Conservation (phyloP, 2,888 invertebrate genomes). For the Scaptomyza caliginosa region DNA sequence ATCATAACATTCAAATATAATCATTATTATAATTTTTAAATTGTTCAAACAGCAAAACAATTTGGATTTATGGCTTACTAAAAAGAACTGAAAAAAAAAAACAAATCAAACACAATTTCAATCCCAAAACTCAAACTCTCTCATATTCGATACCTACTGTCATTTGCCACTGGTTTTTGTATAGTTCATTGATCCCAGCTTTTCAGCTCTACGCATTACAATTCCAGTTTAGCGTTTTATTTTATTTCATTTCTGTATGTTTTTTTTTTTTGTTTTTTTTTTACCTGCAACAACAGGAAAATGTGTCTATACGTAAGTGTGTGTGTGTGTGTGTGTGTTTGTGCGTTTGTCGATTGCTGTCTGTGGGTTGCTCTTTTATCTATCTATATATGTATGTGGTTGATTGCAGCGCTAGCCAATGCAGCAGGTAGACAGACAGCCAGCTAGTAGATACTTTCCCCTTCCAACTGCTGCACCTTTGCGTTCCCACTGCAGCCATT, state of each 20-base stretch:
- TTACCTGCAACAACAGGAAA: conserved; percentile 75
- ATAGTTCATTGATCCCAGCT: conserved; percentile 72
- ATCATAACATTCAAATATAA: too few species aligned
- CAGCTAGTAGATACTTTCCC: neutral
- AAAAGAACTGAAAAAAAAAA: conserved; percentile 26
- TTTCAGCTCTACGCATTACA: conserved; percentile 72
- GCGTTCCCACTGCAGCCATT: conserved; percentile 2
- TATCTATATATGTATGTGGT: too few species aligned
- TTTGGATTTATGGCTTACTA: conserved; percentile 41
- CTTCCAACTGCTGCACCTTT: neutral
- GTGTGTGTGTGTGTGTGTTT: conserved; percentile 6
- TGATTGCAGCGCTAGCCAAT: conserved; percentile 41
- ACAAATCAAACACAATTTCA: conserved; percentile 9
- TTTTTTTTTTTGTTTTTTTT: conserved; percentile 35
- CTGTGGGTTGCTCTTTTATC: conserved; percentile 59
- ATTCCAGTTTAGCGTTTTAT: conserved; percentile 75
- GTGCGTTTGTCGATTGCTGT: conserved; percentile 13
- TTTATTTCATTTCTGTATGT: conserved; percentile 53
- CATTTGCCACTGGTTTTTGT: conserved; percentile 52
- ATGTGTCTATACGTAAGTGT: conserved; percentile 47
- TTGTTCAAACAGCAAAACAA: too few species aligned
- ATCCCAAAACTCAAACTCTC: conserved; percentile 10
- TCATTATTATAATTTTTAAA: too few species aligned
- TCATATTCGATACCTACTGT: conserved; percentile 29
- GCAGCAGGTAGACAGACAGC: conserved; percentile 56